Conservation (phyloP, 2,113 vertebrate genomes). For the Pseudonaja textilis region DNA sequence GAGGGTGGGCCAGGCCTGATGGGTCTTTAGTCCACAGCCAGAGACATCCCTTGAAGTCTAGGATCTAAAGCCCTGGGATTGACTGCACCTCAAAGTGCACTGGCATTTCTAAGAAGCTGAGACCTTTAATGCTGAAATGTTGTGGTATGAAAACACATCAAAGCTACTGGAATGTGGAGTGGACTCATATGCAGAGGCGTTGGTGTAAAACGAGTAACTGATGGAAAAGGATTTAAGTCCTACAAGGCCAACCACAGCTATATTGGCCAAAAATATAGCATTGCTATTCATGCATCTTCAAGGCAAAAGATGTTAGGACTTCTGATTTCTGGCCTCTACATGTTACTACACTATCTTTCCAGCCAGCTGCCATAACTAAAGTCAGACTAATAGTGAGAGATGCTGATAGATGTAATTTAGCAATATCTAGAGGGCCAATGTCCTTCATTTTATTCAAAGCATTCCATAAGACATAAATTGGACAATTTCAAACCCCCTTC, state of each 20-base stretch:
- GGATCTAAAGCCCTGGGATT: slow-evolving; percentile 25
- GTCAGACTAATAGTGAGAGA: neutral
- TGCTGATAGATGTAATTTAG: neutral
- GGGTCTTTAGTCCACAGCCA: neutral
- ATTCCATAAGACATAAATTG: neutral
- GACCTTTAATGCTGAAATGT: neutral
- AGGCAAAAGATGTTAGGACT: neutral
- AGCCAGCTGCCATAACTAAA: neutral
- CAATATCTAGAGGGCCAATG: neutral
- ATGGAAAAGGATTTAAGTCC: neutral
- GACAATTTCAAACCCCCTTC: neutral
- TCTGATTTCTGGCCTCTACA: neutral
- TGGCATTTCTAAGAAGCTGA: neutral
- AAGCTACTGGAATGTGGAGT: neutral
- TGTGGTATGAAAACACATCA: neutral
- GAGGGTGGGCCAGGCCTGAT: neutral
- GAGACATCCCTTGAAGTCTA: neutral
- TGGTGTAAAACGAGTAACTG: neutral
- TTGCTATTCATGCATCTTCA: neutral
- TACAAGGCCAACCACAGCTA: neutral
- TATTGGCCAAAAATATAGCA: neutral
- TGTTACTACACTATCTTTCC: neutral
- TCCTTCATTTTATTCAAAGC: neutral
- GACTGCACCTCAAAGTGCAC: neutral
- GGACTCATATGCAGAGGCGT: neutral